phyloP scores from a whole-genome alignment of 2,888 invertebrate species.

The Sphaeridia pumilis region DNA sequence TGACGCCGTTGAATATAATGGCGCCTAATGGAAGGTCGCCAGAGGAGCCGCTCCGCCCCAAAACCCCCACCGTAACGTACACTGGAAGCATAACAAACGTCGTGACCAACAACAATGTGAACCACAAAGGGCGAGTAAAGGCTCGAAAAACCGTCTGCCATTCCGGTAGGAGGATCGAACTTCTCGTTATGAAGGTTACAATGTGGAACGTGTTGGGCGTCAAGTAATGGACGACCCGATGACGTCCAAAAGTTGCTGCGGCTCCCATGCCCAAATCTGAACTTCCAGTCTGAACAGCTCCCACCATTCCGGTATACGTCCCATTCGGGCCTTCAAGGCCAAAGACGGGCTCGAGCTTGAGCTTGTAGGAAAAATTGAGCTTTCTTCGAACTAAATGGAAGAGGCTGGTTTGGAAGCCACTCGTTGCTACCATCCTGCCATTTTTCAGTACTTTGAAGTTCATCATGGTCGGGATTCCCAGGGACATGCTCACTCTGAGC shows the following conservation, averaged over 20 bases:
- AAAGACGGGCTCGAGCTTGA: conserved; percentile 2
- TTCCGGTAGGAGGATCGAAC: conserved; percentile 1
- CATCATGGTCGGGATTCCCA: conserved; percentile 15
- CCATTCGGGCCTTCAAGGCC: conserved; percentile 8
- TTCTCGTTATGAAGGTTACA: conserved; percentile 13
- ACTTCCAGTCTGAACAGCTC: conserved; percentile 9
- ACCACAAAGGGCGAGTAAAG: conserved; percentile 9
- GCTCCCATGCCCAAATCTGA: conserved; percentile 16
- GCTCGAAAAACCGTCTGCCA: conserved; percentile 13
- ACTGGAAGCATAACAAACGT: conserved; percentile 1
- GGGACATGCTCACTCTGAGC: conserved; percentile 1
- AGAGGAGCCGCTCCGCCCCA: not conserved
- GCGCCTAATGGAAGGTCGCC: not conserved
- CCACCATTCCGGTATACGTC: conserved; percentile 13
- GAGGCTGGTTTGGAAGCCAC: conserved; percentile 14
- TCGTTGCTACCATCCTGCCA: conserved; percentile 5
- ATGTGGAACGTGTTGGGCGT: conserved; percentile 15
- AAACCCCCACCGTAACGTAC: not conserved
- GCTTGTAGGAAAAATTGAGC: conserved; percentile 10
- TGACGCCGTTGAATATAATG: not conserved
- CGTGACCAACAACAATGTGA: conserved; percentile 1
- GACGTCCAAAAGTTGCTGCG: conserved; percentile 7
- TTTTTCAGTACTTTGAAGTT: conserved; percentile 2
- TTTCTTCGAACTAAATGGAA: conserved; percentile 8
- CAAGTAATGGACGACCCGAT: conserved; percentile 9